These are phyloP conservation scores for Aphelenchoides fujianensis DNA, from an alignment of 1,140 invertebrate genomes.

Conservation along the genomic window DNA sequence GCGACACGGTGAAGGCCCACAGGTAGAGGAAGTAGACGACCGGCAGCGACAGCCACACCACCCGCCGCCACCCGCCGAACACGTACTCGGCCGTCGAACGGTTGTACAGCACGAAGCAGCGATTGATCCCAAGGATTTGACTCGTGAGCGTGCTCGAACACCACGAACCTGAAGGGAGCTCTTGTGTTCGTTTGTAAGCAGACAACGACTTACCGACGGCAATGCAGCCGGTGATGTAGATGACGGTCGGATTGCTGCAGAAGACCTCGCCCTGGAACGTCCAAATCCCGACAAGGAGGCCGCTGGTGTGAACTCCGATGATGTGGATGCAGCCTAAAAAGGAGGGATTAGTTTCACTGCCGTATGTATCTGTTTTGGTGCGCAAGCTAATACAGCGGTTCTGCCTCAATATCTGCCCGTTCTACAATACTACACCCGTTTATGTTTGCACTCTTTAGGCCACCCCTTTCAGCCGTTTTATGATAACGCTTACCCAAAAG, in stretches of 20 bases:
- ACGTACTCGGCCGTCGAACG: constrained; percentile 3
- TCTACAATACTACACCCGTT: too few species aligned
- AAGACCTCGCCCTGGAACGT: constrained; percentile 31
- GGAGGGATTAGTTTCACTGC: too few species aligned
- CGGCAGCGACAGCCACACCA: constrained; percentile 17
- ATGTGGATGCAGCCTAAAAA: constrained; percentile 16
- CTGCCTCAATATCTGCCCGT: too few species aligned
- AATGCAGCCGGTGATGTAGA: constrained; percentile 25
- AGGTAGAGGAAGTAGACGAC: constrained; percentile 23
- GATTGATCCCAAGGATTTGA: constrained; percentile 29
- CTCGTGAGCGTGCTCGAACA: not conserved
- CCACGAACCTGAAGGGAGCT: constrained; percentile 20
- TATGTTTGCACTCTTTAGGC: too few species aligned
- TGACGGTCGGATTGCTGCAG: constrained; percentile 26
- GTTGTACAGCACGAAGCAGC: constrained; percentile 30
- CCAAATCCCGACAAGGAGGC: constrained; percentile 28
- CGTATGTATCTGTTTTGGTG: too few species aligned
- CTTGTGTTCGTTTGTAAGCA: constrained; percentile 21
- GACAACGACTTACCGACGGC: constrained; percentile 32
- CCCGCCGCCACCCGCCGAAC: constrained; percentile 21
- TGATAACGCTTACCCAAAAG: too few species aligned
- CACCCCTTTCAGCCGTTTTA: too few species aligned
- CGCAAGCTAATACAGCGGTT: too few species aligned
- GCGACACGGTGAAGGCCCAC: constrained; percentile 30
- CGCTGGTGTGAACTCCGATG: constrained; percentile 25